These are phyloP conservation scores for Cataglyphis cursor DNA, from an alignment of 2,888 invertebrate genomes.

Conservation along the genomic window DNA sequence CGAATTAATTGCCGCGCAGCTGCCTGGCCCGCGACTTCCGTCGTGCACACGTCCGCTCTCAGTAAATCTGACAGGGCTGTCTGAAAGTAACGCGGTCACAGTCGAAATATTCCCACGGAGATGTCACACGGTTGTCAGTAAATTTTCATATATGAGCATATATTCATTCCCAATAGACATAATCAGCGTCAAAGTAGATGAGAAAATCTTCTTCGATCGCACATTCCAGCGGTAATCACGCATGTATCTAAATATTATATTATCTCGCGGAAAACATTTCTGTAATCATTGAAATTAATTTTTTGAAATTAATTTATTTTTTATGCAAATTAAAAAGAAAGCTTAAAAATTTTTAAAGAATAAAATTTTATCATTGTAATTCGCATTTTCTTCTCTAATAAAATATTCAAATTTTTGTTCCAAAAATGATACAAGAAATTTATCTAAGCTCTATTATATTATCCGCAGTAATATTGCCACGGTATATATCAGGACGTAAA, in stretches of 20 bases:
- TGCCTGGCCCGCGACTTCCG: slow-evolving; percentile 50
- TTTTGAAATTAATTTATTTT: neutral
- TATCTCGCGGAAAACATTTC: no score
- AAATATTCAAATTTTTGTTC: neutral
- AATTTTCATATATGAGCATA: neutral
- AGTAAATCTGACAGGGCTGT: neutral
- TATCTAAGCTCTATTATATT: slow-evolving; percentile 2
- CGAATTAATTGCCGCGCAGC: slow-evolving; percentile 64
- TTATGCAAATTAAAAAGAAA: neutral
- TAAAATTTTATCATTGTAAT: neutral
- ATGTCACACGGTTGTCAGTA: neutral
- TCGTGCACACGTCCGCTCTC: slow-evolving; percentile 29
- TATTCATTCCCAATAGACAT: neutral
- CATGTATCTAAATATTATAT: no score
- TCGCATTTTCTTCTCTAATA: neutral
- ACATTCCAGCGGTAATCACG: neutral
- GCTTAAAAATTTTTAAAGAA: neutral
- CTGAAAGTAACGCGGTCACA: slow-evolving; percentile 11
- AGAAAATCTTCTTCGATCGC: neutral
- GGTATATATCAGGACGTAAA: neutral
- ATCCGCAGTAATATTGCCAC: neutral
- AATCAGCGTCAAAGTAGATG: no score
- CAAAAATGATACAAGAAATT: neutral
- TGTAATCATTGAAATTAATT: no score
- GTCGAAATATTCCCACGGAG: neutral